These are phyloP conservation scores for Xiphophorus maculatus DNA, from an alignment of 2,113 vertebrate species.

Conservation along the genomic window DNA sequence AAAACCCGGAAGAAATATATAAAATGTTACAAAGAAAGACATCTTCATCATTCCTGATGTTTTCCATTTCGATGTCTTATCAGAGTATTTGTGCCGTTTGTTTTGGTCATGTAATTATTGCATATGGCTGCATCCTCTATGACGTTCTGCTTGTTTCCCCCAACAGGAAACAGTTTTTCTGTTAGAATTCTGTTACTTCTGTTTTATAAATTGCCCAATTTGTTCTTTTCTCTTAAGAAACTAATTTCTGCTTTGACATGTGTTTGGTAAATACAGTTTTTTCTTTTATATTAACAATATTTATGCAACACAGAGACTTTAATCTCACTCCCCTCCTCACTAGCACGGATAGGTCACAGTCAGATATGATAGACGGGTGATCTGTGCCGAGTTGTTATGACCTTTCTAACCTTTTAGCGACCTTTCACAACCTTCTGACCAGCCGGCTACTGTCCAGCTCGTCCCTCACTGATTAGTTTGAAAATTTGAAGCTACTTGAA, in stretches of 20 bases:
- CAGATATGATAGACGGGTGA: constrained; percentile 66
- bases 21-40: no score
- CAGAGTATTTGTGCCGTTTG: no score
- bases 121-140: not conserved
- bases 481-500: constrained; percentile 59
- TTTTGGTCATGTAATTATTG: no score
- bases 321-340: constrained; percentile 38
- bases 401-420: constrained; percentile 66
- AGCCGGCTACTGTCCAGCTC: constrained; percentile 64
- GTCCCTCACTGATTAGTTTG: constrained; percentile 62
- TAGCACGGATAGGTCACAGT: constrained; percentile 62
- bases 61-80: no score
- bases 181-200: constrained; percentile 19
- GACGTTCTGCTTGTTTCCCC: constrained; percentile 10
- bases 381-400: constrained; percentile 35
- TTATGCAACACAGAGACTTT: constrained; percentile 34
- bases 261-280: constrained; percentile 39
- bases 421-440: constrained; percentile 69
- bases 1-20: no score
- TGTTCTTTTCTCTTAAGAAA: constrained; percentile 44
- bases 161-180: constrained; percentile 36
- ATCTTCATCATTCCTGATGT: no score
- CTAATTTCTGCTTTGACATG: constrained; percentile 45
- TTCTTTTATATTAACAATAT: constrained; percentile 25
- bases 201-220: constrained; percentile 28